Base-by-base conservation (phyloP, 2,113 vertebrate species). In the Thalassoma bifasciatum region DNA sequence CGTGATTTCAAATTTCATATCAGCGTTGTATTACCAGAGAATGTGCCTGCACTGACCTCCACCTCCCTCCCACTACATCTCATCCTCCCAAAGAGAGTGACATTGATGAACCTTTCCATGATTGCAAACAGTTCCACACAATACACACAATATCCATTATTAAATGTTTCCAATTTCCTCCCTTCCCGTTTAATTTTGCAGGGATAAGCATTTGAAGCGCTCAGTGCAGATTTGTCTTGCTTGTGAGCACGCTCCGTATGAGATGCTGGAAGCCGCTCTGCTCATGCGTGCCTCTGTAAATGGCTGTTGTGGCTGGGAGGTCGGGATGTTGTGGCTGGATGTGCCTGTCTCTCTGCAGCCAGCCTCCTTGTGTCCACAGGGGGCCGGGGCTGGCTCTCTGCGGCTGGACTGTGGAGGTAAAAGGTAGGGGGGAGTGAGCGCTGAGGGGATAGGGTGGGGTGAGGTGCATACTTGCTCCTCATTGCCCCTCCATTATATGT, bases 401-500 rank as follows among this genome's bases (percentile, higher is more conserved):
- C 57, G 58, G 54, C 68, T 66, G 52, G 69, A 72, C 54, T 66
- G 76, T 53, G n/a, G 66, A 82, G 62, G 75, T 77, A 72, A 50
- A 44, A 36, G 66, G 59, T 62, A 6, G 71, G 46, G 66, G 59
- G 51, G 40, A 66, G n/a, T n/a, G n/a, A n/a, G n/a, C 51, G 66
- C 64, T 24, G 56, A 44, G 49, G 82, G 44, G 78, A 56, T 51
- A 30, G 44, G 26, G 53, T 4, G 49, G 50, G 66, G 67, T 72
- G 82, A 59, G 60, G 81, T 21, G 56, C 58, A 79, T 70, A 89
- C 89, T 92, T 91, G 89, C 92, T 91, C 89, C 89, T 93, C 93
- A 92, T 95, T 95, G 95, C 95, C 96, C 95, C 96, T 94, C 93
- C 87, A 95, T 97, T 96, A 96, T 96, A 94, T 95, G 94, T 93